These are phyloP conservation scores for Notarius quadriscutis DNA, from an alignment of 2,113 vertebrate species.

Conservation along the genomic window DNA sequence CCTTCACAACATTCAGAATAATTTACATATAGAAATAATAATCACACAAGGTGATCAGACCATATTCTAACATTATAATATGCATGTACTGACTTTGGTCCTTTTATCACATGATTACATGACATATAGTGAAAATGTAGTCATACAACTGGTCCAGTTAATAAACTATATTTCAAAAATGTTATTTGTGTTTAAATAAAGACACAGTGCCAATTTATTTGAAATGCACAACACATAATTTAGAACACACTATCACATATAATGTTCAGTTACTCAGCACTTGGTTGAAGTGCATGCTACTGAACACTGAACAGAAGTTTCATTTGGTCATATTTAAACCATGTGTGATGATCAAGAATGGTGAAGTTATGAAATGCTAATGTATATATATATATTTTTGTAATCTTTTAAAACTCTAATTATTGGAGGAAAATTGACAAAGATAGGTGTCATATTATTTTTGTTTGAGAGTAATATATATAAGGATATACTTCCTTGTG, in stretches of 20 bases:
- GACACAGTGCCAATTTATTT: not conserved
- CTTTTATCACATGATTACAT: not conserved
- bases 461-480: not conserved
- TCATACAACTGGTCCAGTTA: not conserved
- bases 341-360: not conserved
- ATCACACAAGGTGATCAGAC: not conserved
- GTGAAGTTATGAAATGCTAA: not conserved
- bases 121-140: not conserved
- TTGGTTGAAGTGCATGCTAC: not conserved
- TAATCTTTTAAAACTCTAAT: not conserved
- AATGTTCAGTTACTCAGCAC: not conserved
- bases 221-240: not conserved
- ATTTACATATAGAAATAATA: conserved; percentile 7
- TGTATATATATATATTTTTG: not conserved
- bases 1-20: not conserved
- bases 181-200: not conserved
- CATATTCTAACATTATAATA: not conserved
- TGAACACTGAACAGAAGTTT: not conserved
- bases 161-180: not conserved
- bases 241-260: not conserved
- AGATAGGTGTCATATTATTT: not conserved
- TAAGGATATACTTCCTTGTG: not conserved
- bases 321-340: not conserved
- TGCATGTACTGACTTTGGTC: not conserved
- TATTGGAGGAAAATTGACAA: not conserved